A percentile compares a stretch with the other conserved stretches of the same genome.
Conservation (phyloP, 1,140 invertebrate species). For the Heliconius eleuchia region DNA sequence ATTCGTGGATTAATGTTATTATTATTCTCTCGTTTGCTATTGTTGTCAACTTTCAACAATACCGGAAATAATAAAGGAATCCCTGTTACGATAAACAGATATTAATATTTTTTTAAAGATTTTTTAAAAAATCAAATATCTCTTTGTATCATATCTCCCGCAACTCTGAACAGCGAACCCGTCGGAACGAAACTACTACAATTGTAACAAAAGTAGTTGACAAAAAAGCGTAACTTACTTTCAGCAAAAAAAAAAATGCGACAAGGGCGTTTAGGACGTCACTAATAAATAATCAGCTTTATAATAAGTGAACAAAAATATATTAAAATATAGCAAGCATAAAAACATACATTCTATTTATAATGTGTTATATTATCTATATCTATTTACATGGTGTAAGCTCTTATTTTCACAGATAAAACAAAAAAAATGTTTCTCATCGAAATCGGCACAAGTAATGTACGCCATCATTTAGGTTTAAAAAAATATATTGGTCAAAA, state of each 20-base stretch:
- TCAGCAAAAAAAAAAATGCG: constrained; percentile 15
- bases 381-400: constrained; percentile 1
- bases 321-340: background rate
- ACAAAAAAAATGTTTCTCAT: background rate
- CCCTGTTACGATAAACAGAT: constrained; percentile 37
- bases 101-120: constrained; percentile 33
- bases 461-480: constrained; percentile 21
- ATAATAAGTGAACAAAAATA: background rate
- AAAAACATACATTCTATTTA: background rate
- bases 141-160: constrained; percentile 36
- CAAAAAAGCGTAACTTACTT: constrained; percentile 15
- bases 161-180: constrained; percentile 15
- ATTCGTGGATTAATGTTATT: constrained; percentile 25
- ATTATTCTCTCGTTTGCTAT: constrained; percentile 43
- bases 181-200: background rate
- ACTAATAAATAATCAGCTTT: constrained; percentile 15
- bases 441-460: background rate
- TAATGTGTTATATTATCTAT: background rate
- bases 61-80: constrained; percentile 41
- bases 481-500: constrained; percentile 14
- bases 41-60: constrained; percentile 40
- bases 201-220: constrained; percentile 5
- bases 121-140: constrained; percentile 40
- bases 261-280: constrained; percentile 9
- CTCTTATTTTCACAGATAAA: background rate